Base-by-base conservation (phyloP, 2,888 invertebrate species). In the Myathropa florea region DNA sequence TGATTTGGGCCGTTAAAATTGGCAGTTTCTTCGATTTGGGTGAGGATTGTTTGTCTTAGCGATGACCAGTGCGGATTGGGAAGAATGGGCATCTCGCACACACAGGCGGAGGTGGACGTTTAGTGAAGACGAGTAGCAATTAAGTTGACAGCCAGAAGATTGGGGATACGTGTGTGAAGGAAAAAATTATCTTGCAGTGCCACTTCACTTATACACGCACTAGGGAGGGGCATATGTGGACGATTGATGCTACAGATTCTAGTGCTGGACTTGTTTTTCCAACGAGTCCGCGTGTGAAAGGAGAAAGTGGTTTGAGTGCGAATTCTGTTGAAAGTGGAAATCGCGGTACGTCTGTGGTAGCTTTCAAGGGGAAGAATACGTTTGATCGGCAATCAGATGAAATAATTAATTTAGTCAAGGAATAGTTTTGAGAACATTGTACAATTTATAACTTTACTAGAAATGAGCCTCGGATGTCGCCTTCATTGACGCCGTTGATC, bases 1-100 rank as follows among this genome's bases (percentile, higher is more conserved):
- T 81, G 77, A 75, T 63, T 83, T 78, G 46, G 65, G 53, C 65
- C 78, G 71, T 86, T 78, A 86, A 86, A 86, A 78, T 70, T 75
- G 78, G 77, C 68, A 73, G 63, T 64, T 36, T 53, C 33, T 33
- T 81, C 46, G 53, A 55, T 39, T 28, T 64, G 36, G 67, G 59
- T 65, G 28, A 76, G 18, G 83, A 80, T 72, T 70, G 53, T 79
- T 72, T 86, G 67, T 71, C 68, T 72, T 83, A 18, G 70, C 46
- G 24, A 10, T 4, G 3, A 36, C 28, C 57, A 53, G 14, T 36
- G 79, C 67, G 9, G 63, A 67, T 72, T 68, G 59, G 72, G 72
- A 83, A 83, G 65, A 64, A 67, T 71, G 63, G 76, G 68, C 76
- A 71, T 59, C 1, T 1, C 7, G 18, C 18, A 2, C 4, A 18